phyloP scores from a whole-genome alignment of 2,113 vertebrate species.

The Rafetus swinhoei region DNA sequence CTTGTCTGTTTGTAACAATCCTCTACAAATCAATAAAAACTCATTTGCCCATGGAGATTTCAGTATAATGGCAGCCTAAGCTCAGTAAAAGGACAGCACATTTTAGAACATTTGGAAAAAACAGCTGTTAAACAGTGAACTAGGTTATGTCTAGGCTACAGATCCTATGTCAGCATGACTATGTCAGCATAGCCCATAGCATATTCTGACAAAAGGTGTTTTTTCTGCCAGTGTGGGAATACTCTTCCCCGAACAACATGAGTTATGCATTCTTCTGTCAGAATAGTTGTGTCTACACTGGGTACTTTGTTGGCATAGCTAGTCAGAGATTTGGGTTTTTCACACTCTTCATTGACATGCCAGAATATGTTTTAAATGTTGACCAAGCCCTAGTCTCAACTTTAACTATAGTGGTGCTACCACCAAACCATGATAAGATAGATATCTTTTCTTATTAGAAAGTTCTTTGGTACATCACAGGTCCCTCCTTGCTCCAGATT shows the following conservation, averaged over 20 bases:
- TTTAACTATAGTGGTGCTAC: neutral
- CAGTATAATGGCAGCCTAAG: neutral
- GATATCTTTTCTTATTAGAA: neutral
- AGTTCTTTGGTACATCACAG: neutral
- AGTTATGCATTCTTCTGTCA: neutral
- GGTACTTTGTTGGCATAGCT: neutral
- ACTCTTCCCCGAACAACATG: neutral
- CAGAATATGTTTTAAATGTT: neutral
- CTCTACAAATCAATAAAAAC: neutral
- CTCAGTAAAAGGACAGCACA: neutral
- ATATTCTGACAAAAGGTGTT: neutral
- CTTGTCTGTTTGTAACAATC: neutral
- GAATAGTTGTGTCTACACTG: neutral
- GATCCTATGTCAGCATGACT: neutral
- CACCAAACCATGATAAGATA: neutral
- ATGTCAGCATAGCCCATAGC: neutral
- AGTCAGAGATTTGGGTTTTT: neutral
- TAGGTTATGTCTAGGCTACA: neutral
- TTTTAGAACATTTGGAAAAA: neutral
- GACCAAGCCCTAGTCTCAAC: neutral
- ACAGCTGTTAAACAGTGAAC: neutral
- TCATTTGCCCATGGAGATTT: neutral
- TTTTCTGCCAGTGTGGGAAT: neutral
- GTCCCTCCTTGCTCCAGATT: neutral
- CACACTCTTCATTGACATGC: neutral